Evolutionary conservation across 2,113 vertebrate genomes (phyloP).

Genomic region (Rhea americana): DNA sequence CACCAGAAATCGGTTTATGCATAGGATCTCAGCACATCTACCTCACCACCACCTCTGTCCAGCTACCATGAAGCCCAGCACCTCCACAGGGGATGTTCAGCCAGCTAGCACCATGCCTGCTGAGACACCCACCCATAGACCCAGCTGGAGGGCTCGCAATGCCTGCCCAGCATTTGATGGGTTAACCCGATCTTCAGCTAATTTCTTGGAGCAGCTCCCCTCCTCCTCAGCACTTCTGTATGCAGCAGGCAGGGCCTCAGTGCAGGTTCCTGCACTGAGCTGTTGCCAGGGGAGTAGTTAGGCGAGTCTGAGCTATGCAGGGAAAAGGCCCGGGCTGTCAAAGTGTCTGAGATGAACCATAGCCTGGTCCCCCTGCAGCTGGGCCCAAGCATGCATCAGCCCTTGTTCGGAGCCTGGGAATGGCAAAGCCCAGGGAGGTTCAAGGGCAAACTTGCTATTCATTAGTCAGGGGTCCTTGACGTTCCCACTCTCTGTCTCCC

Average conservation of each 20-base stretch:
- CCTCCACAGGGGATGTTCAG: rapidly evolving
- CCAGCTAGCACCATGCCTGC: not conserved
- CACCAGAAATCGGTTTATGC: not conserved
- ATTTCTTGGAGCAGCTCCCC: constrained; percentile 57
- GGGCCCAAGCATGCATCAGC: constrained; percentile 83
- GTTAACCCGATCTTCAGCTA: constrained; percentile 61
- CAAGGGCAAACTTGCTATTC: constrained; percentile 92
- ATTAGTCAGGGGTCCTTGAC: constrained; percentile 86
- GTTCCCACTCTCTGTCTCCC: constrained; percentile 76
- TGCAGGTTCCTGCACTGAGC: constrained; percentile 74
- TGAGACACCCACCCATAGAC: not conserved
- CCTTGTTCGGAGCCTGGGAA: constrained; percentile 95
- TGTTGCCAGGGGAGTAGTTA: constrained; percentile 94
- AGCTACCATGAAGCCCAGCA: not conserved
- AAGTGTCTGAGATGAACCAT: constrained; percentile 89
- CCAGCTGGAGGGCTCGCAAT: not conserved
- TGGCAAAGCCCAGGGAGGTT: constrained; percentile 83
- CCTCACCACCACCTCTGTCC: not conserved
- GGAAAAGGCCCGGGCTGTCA: constrained; percentile 93
- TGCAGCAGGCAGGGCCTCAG: constrained; percentile 71
- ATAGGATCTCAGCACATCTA: rapidly evolving
- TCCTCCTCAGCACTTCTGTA: constrained; percentile 67
- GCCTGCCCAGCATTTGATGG: constrained; percentile 56
- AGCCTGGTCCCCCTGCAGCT: constrained; percentile 85
- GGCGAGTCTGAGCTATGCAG: constrained; percentile 85